Evolutionary conservation across 2,113 vertebrate species (phyloP).

Genomic region (Centropus unirufus): DNA sequence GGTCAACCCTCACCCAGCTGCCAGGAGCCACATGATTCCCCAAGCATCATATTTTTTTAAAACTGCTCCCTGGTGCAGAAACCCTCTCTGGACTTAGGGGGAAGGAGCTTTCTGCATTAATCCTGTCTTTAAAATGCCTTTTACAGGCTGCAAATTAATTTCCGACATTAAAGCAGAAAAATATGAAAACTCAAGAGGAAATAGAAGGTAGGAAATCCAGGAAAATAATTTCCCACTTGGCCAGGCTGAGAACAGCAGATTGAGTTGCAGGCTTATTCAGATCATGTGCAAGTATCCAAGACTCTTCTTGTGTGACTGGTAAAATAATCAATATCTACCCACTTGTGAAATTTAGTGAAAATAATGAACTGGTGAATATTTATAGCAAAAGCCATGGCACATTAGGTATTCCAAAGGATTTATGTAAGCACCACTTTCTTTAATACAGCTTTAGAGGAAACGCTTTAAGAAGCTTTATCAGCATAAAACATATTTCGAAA

Average conservation of each 20-base stretch:
- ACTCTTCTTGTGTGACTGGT: background rate
- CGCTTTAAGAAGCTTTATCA: conserved; percentile 58
- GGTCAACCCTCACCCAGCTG: background rate
- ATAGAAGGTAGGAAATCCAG: background rate
- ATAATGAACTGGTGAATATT: conserved; percentile 3
- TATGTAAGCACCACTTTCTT: conserved; percentile 8
- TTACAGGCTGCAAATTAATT: background rate
- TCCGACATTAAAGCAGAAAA: background rate
- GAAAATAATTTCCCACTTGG: background rate
- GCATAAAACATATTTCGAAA: conserved; percentile 61
- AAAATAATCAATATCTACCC: conserved; percentile 24
- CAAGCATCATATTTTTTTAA: background rate
- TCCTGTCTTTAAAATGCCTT: background rate
- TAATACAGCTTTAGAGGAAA: conserved; percentile 23
- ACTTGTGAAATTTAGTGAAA: background rate
- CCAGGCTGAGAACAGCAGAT: background rate
- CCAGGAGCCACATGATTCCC: background rate
- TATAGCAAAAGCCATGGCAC: conserved; percentile 12
- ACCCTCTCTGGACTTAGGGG: background rate
- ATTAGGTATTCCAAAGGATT: conserved; percentile 40
- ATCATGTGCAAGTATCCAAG: background rate
- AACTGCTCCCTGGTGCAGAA: background rate
- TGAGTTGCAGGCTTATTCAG: background rate
- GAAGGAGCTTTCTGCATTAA: background rate
- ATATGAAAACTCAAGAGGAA: background rate